phyloP scores from a whole-genome alignment of 2,888 invertebrate genomes.

The Clivina fossor region DNA sequence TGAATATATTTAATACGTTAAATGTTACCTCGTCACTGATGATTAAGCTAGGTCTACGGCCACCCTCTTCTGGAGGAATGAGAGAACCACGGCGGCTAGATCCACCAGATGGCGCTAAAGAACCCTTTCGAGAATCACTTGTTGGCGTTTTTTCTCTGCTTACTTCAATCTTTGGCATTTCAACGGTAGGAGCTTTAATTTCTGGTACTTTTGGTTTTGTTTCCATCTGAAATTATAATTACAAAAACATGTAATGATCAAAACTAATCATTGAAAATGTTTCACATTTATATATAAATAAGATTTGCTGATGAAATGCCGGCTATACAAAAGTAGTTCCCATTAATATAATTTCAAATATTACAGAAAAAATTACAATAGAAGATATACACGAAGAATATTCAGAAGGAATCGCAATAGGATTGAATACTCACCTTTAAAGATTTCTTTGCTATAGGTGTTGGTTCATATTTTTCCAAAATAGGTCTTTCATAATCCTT shows the following conservation, averaged over 20 bases:
- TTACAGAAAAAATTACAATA: no score
- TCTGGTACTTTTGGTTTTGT: constrained; percentile 50
- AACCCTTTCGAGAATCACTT: constrained; percentile 71
- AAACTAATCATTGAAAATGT: no score
- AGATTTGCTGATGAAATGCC: no score
- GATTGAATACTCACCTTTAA: constrained; percentile 45
- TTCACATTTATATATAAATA: no score
- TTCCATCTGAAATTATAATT: constrained; percentile 32
- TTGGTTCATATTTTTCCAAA: constrained; percentile 67
- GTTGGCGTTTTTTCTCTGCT: constrained; percentile 75
- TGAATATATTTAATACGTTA: no score
- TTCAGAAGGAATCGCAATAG: constrained; percentile 13
- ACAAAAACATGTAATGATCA: no score
- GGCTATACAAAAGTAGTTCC: no score
- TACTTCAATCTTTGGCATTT: constrained; percentile 85
- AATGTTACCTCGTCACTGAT: constrained; percentile 90
- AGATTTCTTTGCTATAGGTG: constrained; percentile 37
- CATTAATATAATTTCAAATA: no score
- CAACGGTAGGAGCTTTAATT: constrained; percentile 53
- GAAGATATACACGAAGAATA: no score
- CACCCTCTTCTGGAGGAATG: constrained; percentile 84
- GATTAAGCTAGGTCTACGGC: constrained; percentile 84
- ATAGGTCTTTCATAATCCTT: constrained; percentile 77
- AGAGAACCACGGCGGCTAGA: constrained; percentile 81
- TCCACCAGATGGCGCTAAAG: constrained; percentile 54